Evolutionary conservation across 2,113 vertebrate species (phyloP), one percentile per base, ranked within the genome.

Genomic region (Casuarius casuarius): DNA sequence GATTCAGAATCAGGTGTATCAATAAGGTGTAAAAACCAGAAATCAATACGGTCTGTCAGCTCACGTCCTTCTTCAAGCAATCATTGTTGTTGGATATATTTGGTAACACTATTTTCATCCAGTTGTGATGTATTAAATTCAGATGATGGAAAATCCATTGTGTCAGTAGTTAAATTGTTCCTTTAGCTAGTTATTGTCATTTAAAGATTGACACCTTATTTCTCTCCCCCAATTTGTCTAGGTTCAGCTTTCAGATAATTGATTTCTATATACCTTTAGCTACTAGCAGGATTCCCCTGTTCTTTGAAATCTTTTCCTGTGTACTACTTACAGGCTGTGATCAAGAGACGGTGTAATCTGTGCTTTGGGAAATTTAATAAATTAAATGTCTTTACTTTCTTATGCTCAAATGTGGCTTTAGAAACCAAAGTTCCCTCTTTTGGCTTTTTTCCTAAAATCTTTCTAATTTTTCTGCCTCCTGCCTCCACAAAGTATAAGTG

Each of bases 61-160:
- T 73, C 48, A 83, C 0, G 8, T 85, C 33, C 20, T 92, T 80
- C 68, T 87, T 78, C 66, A 35, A 72, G 49, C 33, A 85, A 31
- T 80, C n/a, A 44, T 23, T 19, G 90, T 90, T 79, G 35, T 18
- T 92, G 51, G 16, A 80, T 81, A 46, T 86, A 46, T 86, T 92
- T 5, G 3, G 42, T 65, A 84, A 59, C 3, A 3, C 12, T 74
- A 23, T 70, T 83, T 67, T 63, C 63, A 88, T 88, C 44, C 62
- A 62, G 26, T 59, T 35, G 33, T 33, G 28, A 86, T 84, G 38
- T 67, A 59, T n/a, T 84, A 77, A 95, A 86, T 90, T 90, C 72
- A 90, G 56, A 31, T 78, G 68, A 90, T 86, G 38, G 61, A 94
- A 93, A 94, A 96, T 89, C 93, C 49, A 80, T 93, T n/a, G 8